Conservation (phyloP, 1,140 invertebrate species). For the Oncopodura yosiiana region DNA sequence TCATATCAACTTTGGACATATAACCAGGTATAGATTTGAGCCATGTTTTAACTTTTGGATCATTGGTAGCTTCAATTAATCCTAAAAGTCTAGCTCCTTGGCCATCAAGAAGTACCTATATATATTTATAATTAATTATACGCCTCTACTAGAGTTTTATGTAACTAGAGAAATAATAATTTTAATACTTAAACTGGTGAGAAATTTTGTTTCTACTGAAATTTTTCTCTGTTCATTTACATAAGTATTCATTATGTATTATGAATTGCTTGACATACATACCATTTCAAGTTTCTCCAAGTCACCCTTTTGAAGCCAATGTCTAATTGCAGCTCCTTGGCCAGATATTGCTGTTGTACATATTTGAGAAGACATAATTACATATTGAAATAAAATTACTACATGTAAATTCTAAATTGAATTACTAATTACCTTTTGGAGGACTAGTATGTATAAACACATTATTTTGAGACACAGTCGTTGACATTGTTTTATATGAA, state of each 20-base stretch:
- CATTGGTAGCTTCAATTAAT: conserved; percentile 27
- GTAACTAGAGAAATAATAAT: neutral
- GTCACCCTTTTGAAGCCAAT: conserved; percentile 46
- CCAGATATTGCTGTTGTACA: conserved; percentile 25
- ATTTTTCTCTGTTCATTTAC: neutral
- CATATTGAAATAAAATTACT: neutral
- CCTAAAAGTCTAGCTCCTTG: conserved; percentile 61
- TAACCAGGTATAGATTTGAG: conserved; percentile 56
- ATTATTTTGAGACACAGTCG: conserved; percentile 20
- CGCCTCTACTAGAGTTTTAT: neutral
- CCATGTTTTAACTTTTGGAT: conserved; percentile 44
- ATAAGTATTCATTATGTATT: neutral
- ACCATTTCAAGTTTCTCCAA: conserved; percentile 58
- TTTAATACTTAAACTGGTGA: neutral
- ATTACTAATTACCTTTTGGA: too few species aligned
- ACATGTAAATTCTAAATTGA: neutral
- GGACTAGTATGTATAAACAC: too few species aligned
- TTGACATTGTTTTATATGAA: neutral
- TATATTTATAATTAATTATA: neutral
- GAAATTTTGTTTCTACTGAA: neutral
- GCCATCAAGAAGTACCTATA: conserved; percentile 59
- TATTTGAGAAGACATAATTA: conserved; percentile 1
- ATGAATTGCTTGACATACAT: neutral
- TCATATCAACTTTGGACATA: conserved; percentile 49
- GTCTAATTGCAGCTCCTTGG: conserved; percentile 26